A percentile compares a stretch with the other conserved stretches of the same genome.
phyloP scores from a whole-genome alignment of 2,888 invertebrate genomes.

The Diogma glabrata region DNA sequence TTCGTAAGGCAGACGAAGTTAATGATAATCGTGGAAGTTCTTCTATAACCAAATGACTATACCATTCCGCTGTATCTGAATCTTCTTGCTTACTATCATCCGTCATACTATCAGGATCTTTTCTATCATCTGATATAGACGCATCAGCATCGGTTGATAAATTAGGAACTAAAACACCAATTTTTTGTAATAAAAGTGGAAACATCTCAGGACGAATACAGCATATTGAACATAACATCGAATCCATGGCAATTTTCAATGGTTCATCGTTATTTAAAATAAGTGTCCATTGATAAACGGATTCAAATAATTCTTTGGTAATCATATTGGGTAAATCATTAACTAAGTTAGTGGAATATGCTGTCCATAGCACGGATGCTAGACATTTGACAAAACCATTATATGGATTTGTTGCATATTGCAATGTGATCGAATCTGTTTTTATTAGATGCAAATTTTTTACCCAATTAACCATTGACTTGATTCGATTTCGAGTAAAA shows the following conservation, averaged over 20 bases:
- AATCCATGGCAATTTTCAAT: conserved; percentile 74
- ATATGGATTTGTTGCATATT: conserved; percentile 29
- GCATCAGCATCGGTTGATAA: conserved; percentile 39
- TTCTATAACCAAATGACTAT: conserved; percentile 43
- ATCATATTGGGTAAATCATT: conserved; percentile 56
- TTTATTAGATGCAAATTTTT: conserved; percentile 11
- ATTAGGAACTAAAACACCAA: conserved; percentile 50
- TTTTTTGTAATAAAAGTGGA: conserved; percentile 56
- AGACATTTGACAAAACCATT: conserved; percentile 56
- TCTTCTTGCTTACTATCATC: conserved; percentile 51
- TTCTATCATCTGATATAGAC: conserved; percentile 45
- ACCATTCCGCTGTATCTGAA: conserved; percentile 44
- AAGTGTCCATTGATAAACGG: conserved; percentile 65
- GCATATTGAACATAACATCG: conserved; percentile 75
- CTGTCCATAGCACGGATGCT: conserved; percentile 69
- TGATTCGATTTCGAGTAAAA: conserved; percentile 46
- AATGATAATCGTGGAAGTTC: conserved; percentile 44
- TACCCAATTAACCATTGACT: conserved; percentile 64
- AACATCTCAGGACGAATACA: conserved; percentile 71
- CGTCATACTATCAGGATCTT: conserved; percentile 43
- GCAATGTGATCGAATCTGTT: background rate
- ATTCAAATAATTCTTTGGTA: conserved; percentile 62
- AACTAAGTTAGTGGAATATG: conserved; percentile 48
- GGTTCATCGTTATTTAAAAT: conserved; percentile 56
- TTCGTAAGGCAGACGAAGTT: conserved; percentile 56